A percentile compares a stretch with the other conserved stretches of the same genome.
Conservation (phyloP, 2,113 vertebrate genomes). For the Oryzias javanicus region DNA sequence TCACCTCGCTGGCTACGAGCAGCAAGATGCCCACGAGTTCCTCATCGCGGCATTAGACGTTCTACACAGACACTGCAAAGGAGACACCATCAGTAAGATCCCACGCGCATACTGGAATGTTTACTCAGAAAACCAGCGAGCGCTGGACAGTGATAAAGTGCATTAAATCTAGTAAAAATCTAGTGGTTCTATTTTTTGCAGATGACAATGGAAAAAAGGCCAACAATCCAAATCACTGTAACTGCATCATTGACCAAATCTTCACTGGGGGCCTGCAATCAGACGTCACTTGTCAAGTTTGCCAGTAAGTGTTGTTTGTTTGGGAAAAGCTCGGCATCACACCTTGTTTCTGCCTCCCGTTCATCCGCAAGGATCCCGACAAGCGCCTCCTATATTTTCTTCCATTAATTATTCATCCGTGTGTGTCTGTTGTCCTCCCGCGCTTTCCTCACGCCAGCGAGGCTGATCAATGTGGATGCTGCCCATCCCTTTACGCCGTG, state of each 20-base stretch:
- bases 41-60: constrained; percentile 98
- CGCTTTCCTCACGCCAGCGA: background rate
- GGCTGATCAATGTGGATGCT: constrained; percentile 9
- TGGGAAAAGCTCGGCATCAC: background rate
- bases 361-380: background rate
- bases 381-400: background rate
- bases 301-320: constrained; percentile 83
- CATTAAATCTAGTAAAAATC: constrained; percentile 3
- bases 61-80: constrained; percentile 98
- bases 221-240: constrained; percentile 98
- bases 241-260: constrained; percentile 99
- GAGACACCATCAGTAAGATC: constrained; percentile 77
- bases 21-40: constrained; percentile 98
- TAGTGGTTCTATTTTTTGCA: constrained; percentile 25
- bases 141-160: constrained; percentile 5
- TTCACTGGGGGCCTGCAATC: constrained; percentile 97
- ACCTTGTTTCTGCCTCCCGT: background rate
- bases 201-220: constrained; percentile 97
- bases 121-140: background rate
- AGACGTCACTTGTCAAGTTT: constrained; percentile 96
- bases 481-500: constrained; percentile 13
- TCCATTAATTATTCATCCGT: constrained; percentile 14
- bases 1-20: constrained; percentile 98
- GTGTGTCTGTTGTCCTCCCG: background rate
- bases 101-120: background rate